phyloP scores from a whole-genome alignment of 2,888 invertebrate species.

The Apodemia zela region DNA sequence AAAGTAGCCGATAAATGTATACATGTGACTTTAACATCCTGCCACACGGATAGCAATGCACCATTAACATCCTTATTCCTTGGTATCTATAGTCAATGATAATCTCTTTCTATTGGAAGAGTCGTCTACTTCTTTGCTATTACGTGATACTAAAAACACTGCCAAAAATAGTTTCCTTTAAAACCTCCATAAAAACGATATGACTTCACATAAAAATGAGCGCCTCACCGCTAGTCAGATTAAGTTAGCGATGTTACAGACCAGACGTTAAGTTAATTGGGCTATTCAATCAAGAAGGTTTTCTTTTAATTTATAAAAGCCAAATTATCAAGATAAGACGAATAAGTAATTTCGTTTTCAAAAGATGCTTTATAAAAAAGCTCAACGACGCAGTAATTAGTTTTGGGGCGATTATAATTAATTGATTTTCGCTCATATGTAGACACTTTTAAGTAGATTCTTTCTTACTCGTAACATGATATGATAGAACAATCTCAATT shows the following conservation, averaged over 20 bases:
- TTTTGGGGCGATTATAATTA: not conserved
- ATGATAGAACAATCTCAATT: no score
- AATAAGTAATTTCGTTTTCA: not conserved
- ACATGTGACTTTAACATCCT: no score
- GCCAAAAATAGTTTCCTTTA: not conserved
- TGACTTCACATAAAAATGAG: not conserved
- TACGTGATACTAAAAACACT: not conserved
- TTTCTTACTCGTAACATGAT: no score
- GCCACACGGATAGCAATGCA: no score
- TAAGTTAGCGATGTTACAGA: not conserved
- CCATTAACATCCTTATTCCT: no score
- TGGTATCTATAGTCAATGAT: no score
- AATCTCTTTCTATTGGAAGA: no score
- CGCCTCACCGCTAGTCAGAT: not conserved
- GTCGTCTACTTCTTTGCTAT: no score
- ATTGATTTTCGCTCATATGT: not conserved
- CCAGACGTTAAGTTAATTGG: conserved; percentile 9
- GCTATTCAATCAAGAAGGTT: conserved; percentile 8
- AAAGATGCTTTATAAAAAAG: not conserved
- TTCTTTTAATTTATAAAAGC: conserved; percentile 7
- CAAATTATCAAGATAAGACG: not conserved
- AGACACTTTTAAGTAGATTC: no score
- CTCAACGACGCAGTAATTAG: not conserved
- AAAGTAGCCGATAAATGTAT: no score
- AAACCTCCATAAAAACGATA: not conserved